Base-by-base conservation (phyloP, 2,888 invertebrate species). In the Dysmachus trigonus region DNA sequence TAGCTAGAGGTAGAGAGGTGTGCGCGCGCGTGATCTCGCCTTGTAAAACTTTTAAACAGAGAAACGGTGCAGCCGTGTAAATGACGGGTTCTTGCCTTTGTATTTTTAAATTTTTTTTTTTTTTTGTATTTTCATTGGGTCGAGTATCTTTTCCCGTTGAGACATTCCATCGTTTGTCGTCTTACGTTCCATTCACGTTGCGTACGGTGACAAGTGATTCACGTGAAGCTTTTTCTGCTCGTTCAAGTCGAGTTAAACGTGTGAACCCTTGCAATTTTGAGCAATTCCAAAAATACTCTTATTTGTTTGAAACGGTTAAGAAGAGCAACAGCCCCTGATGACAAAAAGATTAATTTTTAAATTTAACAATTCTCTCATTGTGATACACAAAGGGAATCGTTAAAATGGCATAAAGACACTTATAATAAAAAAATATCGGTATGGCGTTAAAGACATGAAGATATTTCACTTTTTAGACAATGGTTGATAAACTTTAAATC, bases 11-110 rank as follows among this genome's bases (percentile, higher is more conserved):
- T n/a, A 31, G 15, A 35, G 51, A 53, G 53, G 33, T 62, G 81
- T 81, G 81, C 30, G 73, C 30, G 73, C 62, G 10, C 27, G 30
- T 30, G 31, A 73, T 76, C 38, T 35, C 74, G 51, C 18, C 38
- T 47, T 47, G 53, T 51, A 51, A 79, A 77, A 30, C 18, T 77
- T 38, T 47, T 53, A 81, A 73, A 13, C n/a, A 35, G 76, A 35
- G 76, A 81, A 81, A n/a, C 81, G 62, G 33, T 81, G 81, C 62
- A 35, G 62, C 35, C 47, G 33, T 53, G 33, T 53, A 81, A 81
- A 53, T 81, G 62, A 27, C 22, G 51, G 51, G 33, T 33, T 73
- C 18, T 13, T 51, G 62, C 62, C 4, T 13, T 41, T 41, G 38
- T 13, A 41, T 41, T 41, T 41, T 41, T 41, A 41, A 13, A 31